Base-by-base conservation (phyloP, 2,113 vertebrate species). In the Dipodomys stephensi region DNA sequence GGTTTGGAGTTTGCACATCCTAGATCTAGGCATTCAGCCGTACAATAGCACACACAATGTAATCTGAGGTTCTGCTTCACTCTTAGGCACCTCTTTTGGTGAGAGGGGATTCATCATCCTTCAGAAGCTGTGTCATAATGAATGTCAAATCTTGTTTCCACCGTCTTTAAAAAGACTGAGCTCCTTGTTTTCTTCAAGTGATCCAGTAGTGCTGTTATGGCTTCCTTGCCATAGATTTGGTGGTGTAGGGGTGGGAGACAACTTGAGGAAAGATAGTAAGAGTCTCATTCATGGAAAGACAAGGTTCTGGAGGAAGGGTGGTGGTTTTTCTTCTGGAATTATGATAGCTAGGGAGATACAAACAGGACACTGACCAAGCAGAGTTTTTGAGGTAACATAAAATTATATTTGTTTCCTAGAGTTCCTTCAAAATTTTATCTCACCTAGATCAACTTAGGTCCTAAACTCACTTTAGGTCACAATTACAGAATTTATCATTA, bases 201-300 rank as follows among this genome's bases (percentile, higher is more conserved):
- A 62, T 44, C 20, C 28, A 3, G n/a, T 44, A 7, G n/a, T 46
- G 28, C 35, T 83, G 27, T 35, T 6, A 7, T 7, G 69, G n/a
- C 79, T 81, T 64, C 60, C 35, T 57, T 32, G 18, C 39, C 11
- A 60, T 20, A 81, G 73, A 30, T 74, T 22, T 49, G 25, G 27
- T 64, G 1, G 2, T 16, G 3, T 11, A 20, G 2, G 39, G 18
- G 2, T 46, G 16, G 25, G n/a, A 3, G 16, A 0, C 39, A 25
- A 35, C 46, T 83, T 19, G 67, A 57, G 74, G 53, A 69, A 27
- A 16, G 49, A 15, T 11, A 1, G 3, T 22, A 12, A 1, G 18
- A n/a, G 4, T 39, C 19, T 7, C 78, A 85, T 68, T 27, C 20
- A 71, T n/a, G n/a, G 32, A 18, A 25, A 15, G 27, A 11, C 19